Percentiles rank a stretch among this genome's conserved stretches.
These are phyloP conservation scores for Megamerina dolium DNA, from an alignment of 2,888 invertebrate species.

Conservation along the genomic window DNA sequence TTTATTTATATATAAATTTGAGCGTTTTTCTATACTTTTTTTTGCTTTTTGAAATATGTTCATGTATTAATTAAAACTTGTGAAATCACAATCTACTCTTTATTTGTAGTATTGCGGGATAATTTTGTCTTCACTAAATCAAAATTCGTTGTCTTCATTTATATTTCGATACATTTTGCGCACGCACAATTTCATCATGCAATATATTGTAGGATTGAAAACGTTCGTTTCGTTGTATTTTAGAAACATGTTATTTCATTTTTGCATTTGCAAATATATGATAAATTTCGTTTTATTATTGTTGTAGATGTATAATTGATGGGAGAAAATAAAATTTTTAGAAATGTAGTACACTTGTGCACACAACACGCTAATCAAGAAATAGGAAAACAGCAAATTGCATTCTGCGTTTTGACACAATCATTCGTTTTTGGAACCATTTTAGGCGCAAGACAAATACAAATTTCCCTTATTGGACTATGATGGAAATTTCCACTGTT, in stretches of 20 bases:
- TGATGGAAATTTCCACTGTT: no score
- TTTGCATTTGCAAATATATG: background rate
- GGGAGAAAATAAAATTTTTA: constrained; percentile 4
- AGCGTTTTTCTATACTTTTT: no score
- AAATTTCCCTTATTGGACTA: no score
- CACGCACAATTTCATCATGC: constrained; percentile 1
- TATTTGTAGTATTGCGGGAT: no score
- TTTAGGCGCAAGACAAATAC: constrained; percentile 27
- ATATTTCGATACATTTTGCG: no score
- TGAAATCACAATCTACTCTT: no score
- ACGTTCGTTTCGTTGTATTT: constrained; percentile 21
- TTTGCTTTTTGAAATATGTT: no score
- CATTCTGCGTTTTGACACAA: constrained; percentile 26
- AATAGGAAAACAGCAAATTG: constrained; percentile 14
- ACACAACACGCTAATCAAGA: constrained; percentile 18
- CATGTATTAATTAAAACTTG: no score
- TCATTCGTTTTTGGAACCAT: constrained; percentile 22
- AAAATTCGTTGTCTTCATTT: no score
- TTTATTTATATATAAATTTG: no score
- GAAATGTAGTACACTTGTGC: constrained; percentile 17
- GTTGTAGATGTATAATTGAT: background rate
- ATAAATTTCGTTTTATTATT: background rate
- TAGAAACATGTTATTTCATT: constrained; percentile 8
- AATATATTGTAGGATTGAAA: constrained; percentile 3
- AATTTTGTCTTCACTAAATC: no score